A percentile compares a stretch with the other conserved stretches of the same genome.
These are phyloP conservation scores for Beroe ovata DNA, from an alignment of 37 sponge, comb jelly and placozoan genomes.

Conservation along the genomic window DNA sequence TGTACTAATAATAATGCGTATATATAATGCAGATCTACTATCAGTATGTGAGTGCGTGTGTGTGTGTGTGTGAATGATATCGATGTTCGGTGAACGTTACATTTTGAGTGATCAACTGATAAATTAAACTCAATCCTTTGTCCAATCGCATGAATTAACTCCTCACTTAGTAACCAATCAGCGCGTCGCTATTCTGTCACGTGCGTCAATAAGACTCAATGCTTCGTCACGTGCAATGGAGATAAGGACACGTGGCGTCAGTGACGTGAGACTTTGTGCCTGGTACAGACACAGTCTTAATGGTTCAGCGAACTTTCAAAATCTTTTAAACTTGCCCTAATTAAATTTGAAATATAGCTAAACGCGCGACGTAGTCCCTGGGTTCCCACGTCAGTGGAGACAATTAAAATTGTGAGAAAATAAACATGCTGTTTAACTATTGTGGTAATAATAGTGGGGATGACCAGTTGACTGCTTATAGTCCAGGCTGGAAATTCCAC, in stretches of 20 bases:
- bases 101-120: conserved; percentile 45
- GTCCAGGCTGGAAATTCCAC: no score
- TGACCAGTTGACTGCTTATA: no score
- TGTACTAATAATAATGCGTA: no score
- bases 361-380: background rate
- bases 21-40: no score
- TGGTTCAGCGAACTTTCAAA: background rate
- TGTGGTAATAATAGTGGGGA: no score
- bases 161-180: background rate
- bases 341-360: background rate
- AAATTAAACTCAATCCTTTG: conserved; percentile 46
- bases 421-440: no score
- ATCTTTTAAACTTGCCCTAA: background rate
- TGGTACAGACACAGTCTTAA: background rate
- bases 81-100: no score
- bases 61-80: no score
- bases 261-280: background rate
- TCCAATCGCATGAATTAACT: background rate
- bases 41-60: no score
- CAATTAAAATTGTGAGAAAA: no score
- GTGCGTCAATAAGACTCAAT: background rate
- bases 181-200: background rate
- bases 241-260: background rate
- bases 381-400: background rate
- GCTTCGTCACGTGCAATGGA: background rate